These are phyloP conservation scores for Tipula lateralis DNA, from an alignment of 2,888 invertebrate species.

Conservation along the genomic window DNA sequence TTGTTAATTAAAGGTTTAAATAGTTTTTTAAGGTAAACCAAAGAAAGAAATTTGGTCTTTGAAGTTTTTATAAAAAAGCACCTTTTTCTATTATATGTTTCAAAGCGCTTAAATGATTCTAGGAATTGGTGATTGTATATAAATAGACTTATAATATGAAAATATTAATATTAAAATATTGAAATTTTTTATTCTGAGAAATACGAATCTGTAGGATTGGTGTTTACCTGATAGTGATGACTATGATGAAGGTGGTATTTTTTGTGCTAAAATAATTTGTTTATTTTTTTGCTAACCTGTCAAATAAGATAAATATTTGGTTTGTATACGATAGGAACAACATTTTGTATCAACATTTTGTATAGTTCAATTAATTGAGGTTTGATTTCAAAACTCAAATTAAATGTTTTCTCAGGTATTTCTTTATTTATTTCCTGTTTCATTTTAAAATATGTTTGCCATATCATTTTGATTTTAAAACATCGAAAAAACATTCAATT, in stretches of 20 bases:
- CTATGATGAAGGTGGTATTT: neutral
- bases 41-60: neutral
- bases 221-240: neutral
- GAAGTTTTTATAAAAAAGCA: neutral
- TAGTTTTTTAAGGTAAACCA: neutral
- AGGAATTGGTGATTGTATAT: neutral
- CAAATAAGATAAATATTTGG: constrained; percentile 9
- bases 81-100: neutral
- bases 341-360: neutral
- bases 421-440: neutral
- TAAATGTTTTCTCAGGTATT: neutral
- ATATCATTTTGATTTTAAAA: too few relatives aligned
- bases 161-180: neutral
- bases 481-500: too few relatives aligned
- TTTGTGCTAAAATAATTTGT: neutral
- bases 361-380: neutral
- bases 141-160: constrained; percentile 12
- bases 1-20: neutral
- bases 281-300: neutral
- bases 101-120: neutral
- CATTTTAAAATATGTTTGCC: too few relatives aligned
- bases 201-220: neutral
- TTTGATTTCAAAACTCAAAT: neutral
- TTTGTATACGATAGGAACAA: neutral
- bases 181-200: neutral